Evolutionary conservation across 2,797 vertebrate species (phyloP).

Genomic region (Aselliscus stoliczkanus): DNA sequence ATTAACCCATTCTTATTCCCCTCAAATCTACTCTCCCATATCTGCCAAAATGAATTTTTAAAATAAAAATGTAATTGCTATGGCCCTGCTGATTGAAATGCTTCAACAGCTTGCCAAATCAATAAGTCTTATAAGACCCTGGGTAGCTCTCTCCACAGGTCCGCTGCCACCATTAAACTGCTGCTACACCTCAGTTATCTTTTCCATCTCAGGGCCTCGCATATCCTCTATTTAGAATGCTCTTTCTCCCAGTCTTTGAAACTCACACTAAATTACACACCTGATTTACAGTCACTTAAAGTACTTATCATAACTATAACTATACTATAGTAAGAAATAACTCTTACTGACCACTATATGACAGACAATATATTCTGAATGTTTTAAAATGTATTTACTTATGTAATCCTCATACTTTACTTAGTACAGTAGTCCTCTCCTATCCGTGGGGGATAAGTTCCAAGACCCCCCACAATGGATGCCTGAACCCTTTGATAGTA

Average conservation of each 20-base stretch:
- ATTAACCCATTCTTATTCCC: background rate
- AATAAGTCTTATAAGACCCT: background rate
- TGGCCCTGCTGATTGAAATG: background rate
- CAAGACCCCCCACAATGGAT: background rate
- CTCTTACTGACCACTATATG: background rate
- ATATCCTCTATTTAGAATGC: background rate
- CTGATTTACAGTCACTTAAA: slow-evolving; percentile 1
- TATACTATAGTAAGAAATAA: background rate
- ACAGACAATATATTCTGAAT: slow-evolving; percentile 25
- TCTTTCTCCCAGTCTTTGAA: background rate
- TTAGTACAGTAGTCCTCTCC: background rate
- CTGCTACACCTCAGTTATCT: background rate
- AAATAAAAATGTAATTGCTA: slow-evolving; percentile 7
- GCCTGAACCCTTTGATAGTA: background rate
- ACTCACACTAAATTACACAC: background rate
- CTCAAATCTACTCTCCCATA: background rate
- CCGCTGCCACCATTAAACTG: background rate
- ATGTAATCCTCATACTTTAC: background rate
- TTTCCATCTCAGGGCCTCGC: background rate
- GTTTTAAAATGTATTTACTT: slow-evolving; percentile 11
- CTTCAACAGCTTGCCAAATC: background rate
- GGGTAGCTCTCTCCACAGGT: background rate
- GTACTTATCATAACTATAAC: slow-evolving; percentile 7
- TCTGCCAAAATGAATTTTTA: background rate
- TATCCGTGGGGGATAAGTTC: background rate